Conservation (phyloP, 23 tunicate genomes). For the Oikopleura dioica region DNA sequence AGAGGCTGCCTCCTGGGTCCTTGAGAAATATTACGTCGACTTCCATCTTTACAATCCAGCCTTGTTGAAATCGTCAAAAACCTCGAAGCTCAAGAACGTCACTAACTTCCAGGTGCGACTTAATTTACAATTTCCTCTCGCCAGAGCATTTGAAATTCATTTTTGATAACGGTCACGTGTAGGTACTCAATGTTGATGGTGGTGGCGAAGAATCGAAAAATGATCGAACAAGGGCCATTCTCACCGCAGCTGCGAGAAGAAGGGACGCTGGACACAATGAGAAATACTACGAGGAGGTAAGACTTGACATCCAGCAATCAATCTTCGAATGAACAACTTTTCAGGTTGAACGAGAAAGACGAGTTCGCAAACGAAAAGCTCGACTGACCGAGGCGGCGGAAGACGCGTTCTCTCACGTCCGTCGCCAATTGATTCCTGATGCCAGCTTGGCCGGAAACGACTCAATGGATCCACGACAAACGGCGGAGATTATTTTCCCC, state of each 20-base stretch:
- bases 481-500: conserved; percentile 56
- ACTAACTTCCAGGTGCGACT: conserved; percentile 14
- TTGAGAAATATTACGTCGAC: conserved; percentile 74
- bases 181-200: neutral
- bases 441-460: neutral
- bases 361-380: neutral
- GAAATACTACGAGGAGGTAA: conserved; percentile 83
- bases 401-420: conserved; percentile 84
- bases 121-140: neutral
- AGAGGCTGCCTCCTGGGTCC: conserved; percentile 60
- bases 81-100: conserved; percentile 49
- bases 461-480: neutral
- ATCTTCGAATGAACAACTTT: neutral
- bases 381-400: conserved; percentile 81
- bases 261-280: conserved; percentile 97
- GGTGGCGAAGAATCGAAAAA: neutral
- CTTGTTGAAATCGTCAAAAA: conserved; percentile 44
- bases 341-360: neutral
- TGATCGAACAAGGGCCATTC: conserved; percentile 31
- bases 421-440: conserved; percentile 16
- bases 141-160: neutral
- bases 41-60: conserved; percentile 96
- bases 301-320: neutral
- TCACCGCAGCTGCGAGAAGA: conserved; percentile 81
- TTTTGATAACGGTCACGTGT: neutral